Conservation (phyloP, 2,113 vertebrate genomes). For the Mesoclemmys tuberculata region DNA sequence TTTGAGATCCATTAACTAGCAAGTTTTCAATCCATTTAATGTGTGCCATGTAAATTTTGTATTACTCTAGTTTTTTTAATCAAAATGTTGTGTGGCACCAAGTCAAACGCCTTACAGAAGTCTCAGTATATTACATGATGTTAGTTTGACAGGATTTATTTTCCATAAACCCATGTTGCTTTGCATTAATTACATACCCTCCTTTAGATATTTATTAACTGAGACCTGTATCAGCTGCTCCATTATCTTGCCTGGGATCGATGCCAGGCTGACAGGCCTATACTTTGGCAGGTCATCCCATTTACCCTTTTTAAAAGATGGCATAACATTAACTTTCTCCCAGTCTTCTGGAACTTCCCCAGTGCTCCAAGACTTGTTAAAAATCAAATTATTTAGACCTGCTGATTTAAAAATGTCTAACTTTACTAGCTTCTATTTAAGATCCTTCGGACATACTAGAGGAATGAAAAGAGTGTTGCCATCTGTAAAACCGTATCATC, state of each 20-base stretch:
- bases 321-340: neutral
- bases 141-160: neutral
- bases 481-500: neutral
- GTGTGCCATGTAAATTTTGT: neutral
- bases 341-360: neutral
- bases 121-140: neutral
- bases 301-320: neutral
- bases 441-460: neutral
- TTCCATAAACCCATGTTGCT: neutral
- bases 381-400: neutral
- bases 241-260: too few species aligned
- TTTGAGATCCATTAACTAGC: neutral
- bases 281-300: neutral
- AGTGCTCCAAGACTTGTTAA: neutral
- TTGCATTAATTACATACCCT: neutral
- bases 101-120: neutral
- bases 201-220: neutral
- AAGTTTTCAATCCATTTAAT: neutral
- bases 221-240: neutral
- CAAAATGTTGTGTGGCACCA: neutral
- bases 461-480: too few species aligned
- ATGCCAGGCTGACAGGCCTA: neutral
- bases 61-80: neutral
- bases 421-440: neutral
- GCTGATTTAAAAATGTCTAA: neutral